Evolutionary conservation across 92 coral and sea anemone species (phyloP), one percentile per base, ranked within the genome.

Genomic region (Porites lobata): DNA sequence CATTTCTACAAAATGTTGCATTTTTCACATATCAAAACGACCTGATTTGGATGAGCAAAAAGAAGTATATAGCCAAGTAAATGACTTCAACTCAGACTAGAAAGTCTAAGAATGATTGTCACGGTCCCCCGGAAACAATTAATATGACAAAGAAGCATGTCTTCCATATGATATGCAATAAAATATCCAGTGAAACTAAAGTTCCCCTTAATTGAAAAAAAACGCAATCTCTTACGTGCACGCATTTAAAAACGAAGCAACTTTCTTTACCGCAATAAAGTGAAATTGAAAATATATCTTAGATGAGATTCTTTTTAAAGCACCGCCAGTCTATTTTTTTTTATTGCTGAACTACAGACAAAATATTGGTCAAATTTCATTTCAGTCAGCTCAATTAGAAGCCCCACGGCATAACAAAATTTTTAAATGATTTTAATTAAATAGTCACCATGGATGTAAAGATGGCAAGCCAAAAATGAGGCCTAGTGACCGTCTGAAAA

Each of bases 331-430:
- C 32, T 9, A 75, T 9, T 13, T 53, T 50, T 52, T 50, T 21
- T 9, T 65, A 19, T 64, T 17, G 18, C 52, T 22, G 50, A 52
- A 7, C 47, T 38, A 50, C 11, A 19, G 62, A 50, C 62, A 19
- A 52, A 72, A 72, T 70, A 20, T 20, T 67, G 72, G 54, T 71
- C 76, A 71, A 29, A 10, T 43, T 71, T 32, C 76, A 38, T 32
- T 6, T 38, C 7, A 21, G 14, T 15, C 38, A 38, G 7, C 6
- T 14, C 7, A 9, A 14, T 3, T 6, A 71, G 18, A 9, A 15
- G 52, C 17, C 8, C 3, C 32, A 67, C 61, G 0, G 13, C 61
- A 56, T 10, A 56, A 56, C 15, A 56, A 2, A 8, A 10, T 10
- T 56, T 56, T 10, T 12, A 56, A 56, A 56, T 10, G 13, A 56